phyloP scores from a whole-genome alignment of 2,113 vertebrate genomes.

The Corydoras sp. region DNA sequence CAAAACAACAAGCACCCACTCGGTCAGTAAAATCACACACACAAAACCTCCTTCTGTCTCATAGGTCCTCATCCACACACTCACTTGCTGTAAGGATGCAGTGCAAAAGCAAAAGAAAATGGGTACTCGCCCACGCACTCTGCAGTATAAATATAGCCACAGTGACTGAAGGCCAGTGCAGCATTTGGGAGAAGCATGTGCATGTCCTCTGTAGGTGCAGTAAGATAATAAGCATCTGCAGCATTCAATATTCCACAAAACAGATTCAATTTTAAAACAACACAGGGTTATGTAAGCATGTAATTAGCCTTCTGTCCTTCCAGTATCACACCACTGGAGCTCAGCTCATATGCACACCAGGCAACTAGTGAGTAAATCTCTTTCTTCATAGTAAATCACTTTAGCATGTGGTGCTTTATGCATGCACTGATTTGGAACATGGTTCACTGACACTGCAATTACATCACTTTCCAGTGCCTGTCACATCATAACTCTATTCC shows the following conservation, averaged over 20 bases:
- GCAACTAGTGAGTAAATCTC: too few species aligned
- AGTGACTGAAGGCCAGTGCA: conserved; percentile 18
- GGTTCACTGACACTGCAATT: conserved; percentile 6
- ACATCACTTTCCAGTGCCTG: conserved; percentile 11
- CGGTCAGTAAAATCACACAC: neutral
- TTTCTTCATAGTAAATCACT: too few species aligned
- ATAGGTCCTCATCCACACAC: conserved; percentile 6
- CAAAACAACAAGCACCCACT: conserved; percentile 4
- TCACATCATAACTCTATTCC: conserved; percentile 17
- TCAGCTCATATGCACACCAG: neutral
- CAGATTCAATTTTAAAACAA: neutral
- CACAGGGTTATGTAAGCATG: neutral
- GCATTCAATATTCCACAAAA: conserved; percentile 6
- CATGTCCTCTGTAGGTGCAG: conserved; percentile 13
- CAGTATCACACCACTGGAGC: neutral
- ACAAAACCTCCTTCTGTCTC: conserved; percentile 6
- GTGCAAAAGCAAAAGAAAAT: conserved; percentile 35
- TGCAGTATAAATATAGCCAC: conserved; percentile 41
- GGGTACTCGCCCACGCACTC: conserved; percentile 35
- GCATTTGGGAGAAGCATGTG: conserved; percentile 29
- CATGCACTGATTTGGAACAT: neutral
- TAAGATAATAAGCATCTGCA: conserved; percentile 4
- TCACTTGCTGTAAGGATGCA: conserved; percentile 7
- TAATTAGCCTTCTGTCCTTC: neutral
- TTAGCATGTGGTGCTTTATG: neutral